Conservation (phyloP, 2,113 vertebrate genomes). For the Chamaea fasciata region DNA sequence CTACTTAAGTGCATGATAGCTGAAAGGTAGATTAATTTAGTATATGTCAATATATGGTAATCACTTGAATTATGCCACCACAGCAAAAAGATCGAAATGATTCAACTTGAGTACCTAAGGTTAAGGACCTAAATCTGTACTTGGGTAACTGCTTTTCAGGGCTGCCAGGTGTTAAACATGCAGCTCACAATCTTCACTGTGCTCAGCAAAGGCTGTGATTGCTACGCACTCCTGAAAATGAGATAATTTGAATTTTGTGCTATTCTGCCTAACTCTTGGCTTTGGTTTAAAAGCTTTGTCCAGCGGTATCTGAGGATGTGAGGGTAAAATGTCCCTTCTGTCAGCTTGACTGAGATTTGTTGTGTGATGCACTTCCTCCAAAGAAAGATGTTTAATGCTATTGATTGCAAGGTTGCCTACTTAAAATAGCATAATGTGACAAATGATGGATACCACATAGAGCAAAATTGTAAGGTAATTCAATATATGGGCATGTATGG, state of each 20-base stretch:
- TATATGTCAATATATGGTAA: slow-evolving; percentile 29
- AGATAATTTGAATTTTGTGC: background rate
- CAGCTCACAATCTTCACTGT: background rate
- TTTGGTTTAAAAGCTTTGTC: background rate
- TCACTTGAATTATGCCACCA: background rate
- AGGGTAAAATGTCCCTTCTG: background rate
- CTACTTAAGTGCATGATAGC: background rate
- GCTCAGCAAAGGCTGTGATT: background rate
- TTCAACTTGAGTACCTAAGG: background rate
- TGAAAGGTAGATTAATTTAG: slow-evolving; percentile 10
- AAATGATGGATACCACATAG: slow-evolving; percentile 13
- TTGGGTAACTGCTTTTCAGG: background rate
- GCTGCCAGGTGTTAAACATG: background rate
- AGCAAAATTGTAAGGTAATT: slow-evolving; percentile 28
- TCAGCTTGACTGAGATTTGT: background rate
- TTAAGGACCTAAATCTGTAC: background rate
- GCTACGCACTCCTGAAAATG: background rate
- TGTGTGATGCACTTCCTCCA: background rate
- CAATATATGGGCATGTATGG: background rate
- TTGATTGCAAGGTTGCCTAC: slow-evolving; percentile 43
- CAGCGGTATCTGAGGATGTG: background rate
- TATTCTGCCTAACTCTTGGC: background rate
- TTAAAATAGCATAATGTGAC: slow-evolving; percentile 52
- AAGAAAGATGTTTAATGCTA: slow-evolving; percentile 45
- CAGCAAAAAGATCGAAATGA: background rate